phyloP scores from a whole-genome alignment of 2,888 invertebrate genomes.

The Brenthis ino region DNA sequence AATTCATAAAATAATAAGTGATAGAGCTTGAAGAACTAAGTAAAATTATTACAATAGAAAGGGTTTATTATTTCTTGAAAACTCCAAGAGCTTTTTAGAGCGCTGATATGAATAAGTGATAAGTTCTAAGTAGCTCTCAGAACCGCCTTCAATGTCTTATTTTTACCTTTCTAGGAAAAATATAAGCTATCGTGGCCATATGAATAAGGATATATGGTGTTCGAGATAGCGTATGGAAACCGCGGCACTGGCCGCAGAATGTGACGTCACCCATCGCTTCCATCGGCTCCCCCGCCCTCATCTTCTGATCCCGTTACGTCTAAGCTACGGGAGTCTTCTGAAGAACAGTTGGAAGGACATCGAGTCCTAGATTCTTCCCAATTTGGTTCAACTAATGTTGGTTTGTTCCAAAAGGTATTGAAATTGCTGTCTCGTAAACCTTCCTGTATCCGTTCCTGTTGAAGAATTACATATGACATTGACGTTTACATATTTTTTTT shows the following conservation, averaged over 20 bases:
- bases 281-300: constrained; percentile 61
- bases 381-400: constrained; percentile 59
- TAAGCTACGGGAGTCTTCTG: constrained; percentile 75
- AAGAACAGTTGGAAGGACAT: constrained; percentile 70
- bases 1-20: too few relatives aligned
- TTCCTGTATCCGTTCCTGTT: constrained; percentile 52
- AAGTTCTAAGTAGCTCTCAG: not conserved
- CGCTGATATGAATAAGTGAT: not conserved
- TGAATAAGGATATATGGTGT: constrained; percentile 58
- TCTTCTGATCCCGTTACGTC: constrained; percentile 81
- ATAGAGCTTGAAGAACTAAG: not conserved
- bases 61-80: not conserved
- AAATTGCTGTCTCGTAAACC: constrained; percentile 67
- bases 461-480: not conserved
- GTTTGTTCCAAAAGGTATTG: constrained; percentile 77
- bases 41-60: not conserved
- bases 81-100: not conserved
- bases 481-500: not conserved
- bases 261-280: constrained; percentile 68
- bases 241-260: constrained; percentile 81
- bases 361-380: constrained; percentile 67
- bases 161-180: constrained; percentile 56
- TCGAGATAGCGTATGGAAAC: constrained; percentile 62
- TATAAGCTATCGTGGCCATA: constrained; percentile 66
- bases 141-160: not conserved